phyloP scores from a whole-genome alignment of 2,888 invertebrate genomes.

The Lepidocyrtoides sp. region DNA sequence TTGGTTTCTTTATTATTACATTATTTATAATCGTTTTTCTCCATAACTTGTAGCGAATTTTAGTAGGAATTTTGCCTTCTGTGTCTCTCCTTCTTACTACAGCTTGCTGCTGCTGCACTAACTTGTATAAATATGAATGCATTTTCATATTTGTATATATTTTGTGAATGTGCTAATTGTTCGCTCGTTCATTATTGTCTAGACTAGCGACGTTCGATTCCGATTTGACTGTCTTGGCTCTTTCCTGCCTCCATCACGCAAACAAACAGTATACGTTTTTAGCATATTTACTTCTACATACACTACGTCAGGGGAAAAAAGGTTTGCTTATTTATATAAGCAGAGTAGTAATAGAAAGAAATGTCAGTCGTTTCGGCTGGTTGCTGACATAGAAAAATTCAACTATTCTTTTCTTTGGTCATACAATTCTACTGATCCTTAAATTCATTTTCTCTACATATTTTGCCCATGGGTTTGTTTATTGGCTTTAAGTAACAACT shows the following conservation, averaged over 20 bases:
- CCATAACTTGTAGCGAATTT: conserved; percentile 73
- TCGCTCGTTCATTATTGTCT: conserved; percentile 79
- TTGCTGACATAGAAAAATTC: conserved; percentile 43
- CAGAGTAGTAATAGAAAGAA: not conserved
- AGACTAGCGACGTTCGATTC: conserved; percentile 79
- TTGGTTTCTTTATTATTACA: conserved; percentile 5
- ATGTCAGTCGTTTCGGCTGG: conserved; percentile 66
- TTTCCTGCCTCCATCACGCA: conserved; percentile 76
- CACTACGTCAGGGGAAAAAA: not conserved
- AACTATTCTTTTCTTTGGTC: conserved; percentile 27
- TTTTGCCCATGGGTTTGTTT: conserved; percentile 46
- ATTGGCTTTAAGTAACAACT: conserved; percentile 20
- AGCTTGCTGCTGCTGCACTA: not conserved
- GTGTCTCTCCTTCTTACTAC: not conserved
- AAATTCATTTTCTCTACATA: conserved; percentile 9
- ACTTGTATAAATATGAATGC: conserved; percentile 41
- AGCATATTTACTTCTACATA: not conserved
- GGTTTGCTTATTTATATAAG: not conserved
- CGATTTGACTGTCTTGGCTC: conserved; percentile 78
- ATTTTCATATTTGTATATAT: conserved; percentile 59
- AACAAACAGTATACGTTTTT: conserved; percentile 26
- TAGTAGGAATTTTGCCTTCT: conserved; percentile 62
- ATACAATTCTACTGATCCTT: not conserved
- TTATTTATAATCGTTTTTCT: conserved; percentile 67
- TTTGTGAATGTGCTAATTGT: conserved; percentile 76